These are phyloP conservation scores for Diarsia dahlii DNA, from an alignment of 2,888 invertebrate species.

Conservation along the genomic window DNA sequence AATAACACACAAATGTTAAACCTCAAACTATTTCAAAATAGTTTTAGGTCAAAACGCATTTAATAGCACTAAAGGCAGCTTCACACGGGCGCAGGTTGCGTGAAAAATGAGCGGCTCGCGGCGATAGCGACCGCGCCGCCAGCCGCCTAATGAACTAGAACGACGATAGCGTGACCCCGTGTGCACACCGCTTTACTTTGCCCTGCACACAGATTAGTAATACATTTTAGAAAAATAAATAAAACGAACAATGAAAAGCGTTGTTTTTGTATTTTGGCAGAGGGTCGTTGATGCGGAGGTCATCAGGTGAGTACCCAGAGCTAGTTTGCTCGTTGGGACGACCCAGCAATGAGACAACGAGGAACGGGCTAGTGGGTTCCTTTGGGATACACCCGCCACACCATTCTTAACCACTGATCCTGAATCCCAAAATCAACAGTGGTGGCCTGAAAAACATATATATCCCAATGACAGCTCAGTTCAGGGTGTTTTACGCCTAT, in stretches of 20 bases:
- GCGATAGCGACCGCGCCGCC: constrained; percentile 80
- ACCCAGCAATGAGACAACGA: background rate
- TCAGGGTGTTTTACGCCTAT: no score
- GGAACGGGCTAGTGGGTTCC: background rate
- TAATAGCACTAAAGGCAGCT: constrained; percentile 51
- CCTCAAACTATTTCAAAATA: constrained; percentile 49
- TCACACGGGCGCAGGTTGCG: constrained; percentile 68
- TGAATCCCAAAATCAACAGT: background rate
- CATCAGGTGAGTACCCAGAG: background rate
- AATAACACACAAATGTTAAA: constrained; percentile 14
- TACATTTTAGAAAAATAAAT: constrained; percentile 49
- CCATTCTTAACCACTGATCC: background rate
- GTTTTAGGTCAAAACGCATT: constrained; percentile 38
- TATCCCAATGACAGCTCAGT: no score
- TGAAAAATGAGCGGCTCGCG: constrained; percentile 86
- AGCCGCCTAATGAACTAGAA: constrained; percentile 88
- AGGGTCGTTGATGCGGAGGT: background rate
- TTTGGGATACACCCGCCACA: background rate
- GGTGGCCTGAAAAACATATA: background rate
- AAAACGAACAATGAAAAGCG: background rate
- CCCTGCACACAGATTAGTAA: constrained; percentile 58
- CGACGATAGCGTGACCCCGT: constrained; percentile 84
- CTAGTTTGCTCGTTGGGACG: background rate
- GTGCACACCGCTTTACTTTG: constrained; percentile 76
- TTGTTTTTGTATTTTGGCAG: background rate